Conservation (phyloP, 2,888 invertebrate species). For the Oscheius myriophilus region DNA sequence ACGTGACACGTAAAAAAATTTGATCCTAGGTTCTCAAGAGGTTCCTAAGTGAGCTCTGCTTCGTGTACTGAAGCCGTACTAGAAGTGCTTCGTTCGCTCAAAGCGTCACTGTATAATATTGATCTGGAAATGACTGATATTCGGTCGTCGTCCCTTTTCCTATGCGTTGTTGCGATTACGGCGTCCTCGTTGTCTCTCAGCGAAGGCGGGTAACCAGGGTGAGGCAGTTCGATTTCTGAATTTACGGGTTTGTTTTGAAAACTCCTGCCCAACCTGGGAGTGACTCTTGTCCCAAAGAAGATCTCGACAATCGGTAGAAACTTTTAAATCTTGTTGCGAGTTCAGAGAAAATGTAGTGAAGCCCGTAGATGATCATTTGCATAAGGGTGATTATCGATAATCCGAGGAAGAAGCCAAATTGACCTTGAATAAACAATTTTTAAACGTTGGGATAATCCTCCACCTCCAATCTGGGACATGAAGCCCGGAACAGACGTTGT, state of each 20-base stretch:
- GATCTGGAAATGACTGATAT: conserved; percentile 14
- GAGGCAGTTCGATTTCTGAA: conserved; percentile 22
- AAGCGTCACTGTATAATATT: conserved; percentile 13
- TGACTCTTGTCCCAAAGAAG: conserved; percentile 4
- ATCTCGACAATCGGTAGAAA: conserved; percentile 16
- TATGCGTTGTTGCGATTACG: conserved; percentile 15
- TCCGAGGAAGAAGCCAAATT: conserved; percentile 62
- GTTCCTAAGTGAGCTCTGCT: too few relatives aligned
- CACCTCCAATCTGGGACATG: conserved; percentile 68
- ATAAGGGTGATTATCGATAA: conserved; percentile 67
- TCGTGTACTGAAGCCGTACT: conserved; percentile 7
- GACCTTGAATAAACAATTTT: conserved; percentile 36
- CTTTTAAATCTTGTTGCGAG: conserved; percentile 6
- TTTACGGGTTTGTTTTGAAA: neutral
- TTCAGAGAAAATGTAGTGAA: conserved; percentile 34
- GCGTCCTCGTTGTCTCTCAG: conserved; percentile 22
- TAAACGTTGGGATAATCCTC: conserved; percentile 29
- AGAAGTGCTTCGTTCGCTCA: conserved; percentile 8
- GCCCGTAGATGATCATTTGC: conserved; percentile 61
- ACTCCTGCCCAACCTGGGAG: neutral
- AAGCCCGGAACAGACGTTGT: conserved; percentile 68
- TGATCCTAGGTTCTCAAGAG: too few relatives aligned
- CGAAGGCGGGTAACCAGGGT: conserved; percentile 23
- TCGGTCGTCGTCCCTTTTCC: conserved; percentile 11
- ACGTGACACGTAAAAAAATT: too few relatives aligned